Base-by-base conservation (phyloP, 2,113 vertebrate species). In the Microtus montanus region DNA sequence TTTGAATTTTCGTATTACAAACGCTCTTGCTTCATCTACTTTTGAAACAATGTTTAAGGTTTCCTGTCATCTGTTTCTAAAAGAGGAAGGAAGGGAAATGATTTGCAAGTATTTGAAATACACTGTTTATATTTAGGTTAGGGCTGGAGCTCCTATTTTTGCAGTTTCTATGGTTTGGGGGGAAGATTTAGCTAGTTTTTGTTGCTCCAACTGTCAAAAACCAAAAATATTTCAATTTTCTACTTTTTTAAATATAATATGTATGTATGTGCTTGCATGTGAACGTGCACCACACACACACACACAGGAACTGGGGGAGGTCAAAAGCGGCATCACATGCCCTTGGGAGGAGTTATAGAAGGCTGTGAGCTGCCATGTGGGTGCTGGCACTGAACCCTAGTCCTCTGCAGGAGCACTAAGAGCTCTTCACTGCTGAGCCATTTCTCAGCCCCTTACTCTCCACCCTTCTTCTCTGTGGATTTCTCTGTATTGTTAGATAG, bases 61-160 rank as follows among this genome's bases (percentile, higher is more conserved):
- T 91, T 94, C 70, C 90, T 94, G 58, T 71, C 77, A 74, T 93
- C 83, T 91, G 64, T 85, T 91, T 89, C 83, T 79, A 87, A 96
- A 90, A 79, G 70, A 24, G 38, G 49, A 84, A 84, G 41, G 58
- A 68, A 71, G 30, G 82, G 75, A 94, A 87, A 49, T 84, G 87
- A 90, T 83, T 84, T 92, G 41, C 30, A 71, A 90, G 74, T 63
- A n/a, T 90, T 82, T 86, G 49, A 83, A 90, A 87, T 28, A 78
- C 52, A 44, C 44, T 52, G 26, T 92, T 87, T 86, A 33, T 70
- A 71, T 90, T 92, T 90, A 49, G 74, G 66, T 70, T 87, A 71
- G 41, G 38, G 52, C 22, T 84, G 77, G 20, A 49, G 77, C 63
- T 94, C 75, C 26, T 20, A 30, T 94, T 73, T 86, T 70, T 90